These are phyloP conservation scores for Podocnemis expansa DNA, from an alignment of 2,113 vertebrate species.

Conservation along the genomic window DNA sequence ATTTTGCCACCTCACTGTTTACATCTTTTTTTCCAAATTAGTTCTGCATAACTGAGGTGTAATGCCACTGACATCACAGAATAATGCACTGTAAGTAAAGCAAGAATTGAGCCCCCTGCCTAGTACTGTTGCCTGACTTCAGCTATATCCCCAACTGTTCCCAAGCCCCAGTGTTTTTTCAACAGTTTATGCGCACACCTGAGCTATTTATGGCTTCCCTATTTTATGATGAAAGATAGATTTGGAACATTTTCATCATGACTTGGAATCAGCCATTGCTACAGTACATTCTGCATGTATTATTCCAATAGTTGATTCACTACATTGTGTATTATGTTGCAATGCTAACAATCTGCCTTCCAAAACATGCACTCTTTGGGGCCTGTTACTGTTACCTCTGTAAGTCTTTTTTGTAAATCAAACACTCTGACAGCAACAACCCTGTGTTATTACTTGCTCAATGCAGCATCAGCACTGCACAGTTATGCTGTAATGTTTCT, in stretches of 20 bases:
- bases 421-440: neutral
- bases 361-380: neutral
- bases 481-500: neutral
- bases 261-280: neutral
- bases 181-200: neutral
- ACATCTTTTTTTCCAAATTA: neutral
- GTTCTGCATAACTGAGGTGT: neutral
- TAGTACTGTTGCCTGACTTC: neutral
- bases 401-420: neutral
- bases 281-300: accelerated
- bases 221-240: neutral
- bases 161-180: neutral
- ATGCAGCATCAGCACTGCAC: neutral
- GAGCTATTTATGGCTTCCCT: neutral
- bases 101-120: neutral
- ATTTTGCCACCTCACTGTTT: too few species aligned
- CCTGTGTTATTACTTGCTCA: neutral
- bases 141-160: neutral
- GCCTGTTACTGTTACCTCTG: neutral
- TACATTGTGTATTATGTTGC: accelerated
- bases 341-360: accelerated
- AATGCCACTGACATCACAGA: neutral
- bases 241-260: neutral
- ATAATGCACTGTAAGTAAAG: neutral
- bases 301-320: accelerated